phyloP scores from a whole-genome alignment of 53 echinoderm and acorn worm species.

The Crossaster papposus region DNA sequence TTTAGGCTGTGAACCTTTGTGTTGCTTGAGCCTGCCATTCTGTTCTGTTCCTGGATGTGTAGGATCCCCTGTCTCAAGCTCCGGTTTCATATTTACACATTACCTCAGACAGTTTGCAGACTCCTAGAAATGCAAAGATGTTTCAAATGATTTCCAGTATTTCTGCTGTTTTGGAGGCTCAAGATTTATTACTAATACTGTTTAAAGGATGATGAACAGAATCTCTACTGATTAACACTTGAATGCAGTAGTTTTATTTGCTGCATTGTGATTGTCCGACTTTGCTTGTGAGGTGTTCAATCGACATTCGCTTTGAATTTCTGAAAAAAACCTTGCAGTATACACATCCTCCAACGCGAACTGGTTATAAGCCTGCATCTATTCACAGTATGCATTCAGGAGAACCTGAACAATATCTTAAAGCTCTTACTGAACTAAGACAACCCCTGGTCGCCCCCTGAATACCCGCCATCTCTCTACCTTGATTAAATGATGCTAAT shows the following conservation, averaged over 20 bases:
- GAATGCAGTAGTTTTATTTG: too few relatives aligned
- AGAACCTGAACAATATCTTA: neutral
- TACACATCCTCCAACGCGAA: too few relatives aligned
- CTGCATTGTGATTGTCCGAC: too few relatives aligned
- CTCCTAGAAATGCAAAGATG: neutral
- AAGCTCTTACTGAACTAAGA: neutral
- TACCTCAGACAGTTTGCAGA: neutral
- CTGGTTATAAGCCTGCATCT: neutral
- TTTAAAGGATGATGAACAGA: too few relatives aligned
- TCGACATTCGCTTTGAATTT: too few relatives aligned
- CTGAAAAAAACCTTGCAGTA: too few relatives aligned
- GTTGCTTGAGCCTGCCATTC: neutral
- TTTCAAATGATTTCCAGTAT: neutral
- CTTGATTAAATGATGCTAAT: constrained; percentile 58
- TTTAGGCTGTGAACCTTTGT: neutral
- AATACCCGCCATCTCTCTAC: neutral
- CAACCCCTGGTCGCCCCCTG: neutral
- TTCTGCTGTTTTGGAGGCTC: neutral
- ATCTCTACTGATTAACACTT: too few relatives aligned
- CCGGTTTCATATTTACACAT: neutral
- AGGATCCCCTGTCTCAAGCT: neutral
- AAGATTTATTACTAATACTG: too few relatives aligned
- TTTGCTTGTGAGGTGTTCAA: too few relatives aligned
- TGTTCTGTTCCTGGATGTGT: neutral
- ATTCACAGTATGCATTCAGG: neutral